A percentile compares a stretch with the other conserved stretches of the same genome.
Evolutionary conservation across 1,140 invertebrate species (phyloP).

Genomic region (Euwallacea fornicatus): DNA sequence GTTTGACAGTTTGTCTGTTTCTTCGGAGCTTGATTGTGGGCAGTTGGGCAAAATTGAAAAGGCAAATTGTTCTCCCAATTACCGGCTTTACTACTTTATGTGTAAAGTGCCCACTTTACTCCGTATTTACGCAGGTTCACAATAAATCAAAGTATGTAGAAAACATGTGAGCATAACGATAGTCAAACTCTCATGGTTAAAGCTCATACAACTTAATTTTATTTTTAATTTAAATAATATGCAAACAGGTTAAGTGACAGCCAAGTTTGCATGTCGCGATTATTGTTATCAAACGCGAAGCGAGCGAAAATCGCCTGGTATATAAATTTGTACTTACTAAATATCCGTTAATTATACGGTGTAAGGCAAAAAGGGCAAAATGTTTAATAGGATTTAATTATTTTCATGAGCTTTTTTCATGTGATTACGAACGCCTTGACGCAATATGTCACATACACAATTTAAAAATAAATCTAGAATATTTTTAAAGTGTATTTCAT

Average conservation of each 20-base stretch:
- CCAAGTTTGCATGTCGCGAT: conserved; percentile 26
- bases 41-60: too few species aligned
- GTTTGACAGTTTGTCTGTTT: too few species aligned
- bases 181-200: conserved; percentile 25
- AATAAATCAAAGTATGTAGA: too few species aligned
- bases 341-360: conserved; percentile 26
- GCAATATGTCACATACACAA: conserved; percentile 10
- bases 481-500: not conserved
- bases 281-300: conserved; percentile 17
- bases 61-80: too few species aligned
- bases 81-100: too few species aligned
- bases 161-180: too few species aligned
- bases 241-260: conserved; percentile 38
- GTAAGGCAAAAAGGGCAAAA: conserved; percentile 21
- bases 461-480: not conserved
- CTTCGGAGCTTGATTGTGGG: too few species aligned
- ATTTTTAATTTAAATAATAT: conserved; percentile 41
- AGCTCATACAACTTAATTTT: conserved; percentile 39
- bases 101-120: too few species aligned
- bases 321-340: conserved; percentile 38
- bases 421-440: not conserved
- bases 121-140: too few species aligned
- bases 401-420: not conserved
- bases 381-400: conserved; percentile 26
- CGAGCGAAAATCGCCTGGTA: conserved; percentile 26